A percentile compares a stretch with the other conserved stretches of the same genome.
phyloP scores from a whole-genome alignment of 2,797 vertebrate species.

The Miichthys miiuy region DNA sequence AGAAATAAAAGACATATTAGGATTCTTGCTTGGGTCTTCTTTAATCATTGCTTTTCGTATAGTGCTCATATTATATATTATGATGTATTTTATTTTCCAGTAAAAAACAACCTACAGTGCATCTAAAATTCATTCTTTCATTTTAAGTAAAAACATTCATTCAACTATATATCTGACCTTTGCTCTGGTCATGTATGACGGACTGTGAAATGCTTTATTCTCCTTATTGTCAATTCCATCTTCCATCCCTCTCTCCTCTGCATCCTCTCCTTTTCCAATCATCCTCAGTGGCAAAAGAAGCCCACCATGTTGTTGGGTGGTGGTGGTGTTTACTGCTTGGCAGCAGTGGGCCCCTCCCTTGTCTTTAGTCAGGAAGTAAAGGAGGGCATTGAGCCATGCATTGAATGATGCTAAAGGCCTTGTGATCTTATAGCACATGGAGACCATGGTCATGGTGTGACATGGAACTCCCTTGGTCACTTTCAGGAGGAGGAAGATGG shows the following conservation, averaged over 20 bases:
- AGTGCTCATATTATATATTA: constrained; percentile 11
- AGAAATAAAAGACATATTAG: constrained; percentile 12
- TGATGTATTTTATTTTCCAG: constrained; percentile 17
- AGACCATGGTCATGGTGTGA: constrained; percentile 86
- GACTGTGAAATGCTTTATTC: constrained; percentile 62
- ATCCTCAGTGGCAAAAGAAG: constrained; percentile 79
- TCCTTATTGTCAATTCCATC: constrained; percentile 65
- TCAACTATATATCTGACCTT: constrained; percentile 63
- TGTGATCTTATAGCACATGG: constrained; percentile 91
- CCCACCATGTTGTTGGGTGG: constrained; percentile 57
- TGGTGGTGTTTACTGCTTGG: constrained; percentile 62
- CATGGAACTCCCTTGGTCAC: constrained; percentile 82
- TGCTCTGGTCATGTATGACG: constrained; percentile 55
- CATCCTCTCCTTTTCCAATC: constrained; percentile 76
- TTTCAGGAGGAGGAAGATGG: constrained; percentile 86
- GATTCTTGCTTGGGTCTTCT: constrained; percentile 8
- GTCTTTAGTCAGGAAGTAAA: constrained; percentile 90
- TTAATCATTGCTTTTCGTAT: constrained; percentile 24
- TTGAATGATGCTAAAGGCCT: constrained; percentile 89
- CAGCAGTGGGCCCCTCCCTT: constrained; percentile 82
- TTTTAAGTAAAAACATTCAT: constrained; percentile 35
- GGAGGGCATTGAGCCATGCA: constrained; percentile 89
- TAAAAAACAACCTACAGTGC: constrained; percentile 15
- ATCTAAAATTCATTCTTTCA: neutral
- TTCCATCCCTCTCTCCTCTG: constrained; percentile 56